A percentile compares a stretch with the other conserved stretches of the same genome.
Conservation (phyloP, 2,113 vertebrate species). For the Heterocephalus glaber region DNA sequence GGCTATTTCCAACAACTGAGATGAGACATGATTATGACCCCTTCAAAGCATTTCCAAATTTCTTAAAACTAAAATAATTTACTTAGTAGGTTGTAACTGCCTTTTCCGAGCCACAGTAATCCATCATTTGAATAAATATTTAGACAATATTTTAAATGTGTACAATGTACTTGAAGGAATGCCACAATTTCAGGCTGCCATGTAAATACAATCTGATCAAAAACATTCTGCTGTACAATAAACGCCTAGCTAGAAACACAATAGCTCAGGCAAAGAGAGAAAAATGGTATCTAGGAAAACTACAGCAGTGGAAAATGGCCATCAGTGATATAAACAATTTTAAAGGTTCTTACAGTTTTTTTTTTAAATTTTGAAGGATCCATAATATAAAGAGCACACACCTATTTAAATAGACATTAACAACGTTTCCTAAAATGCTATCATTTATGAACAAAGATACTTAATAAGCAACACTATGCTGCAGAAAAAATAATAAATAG, state of each 20-base stretch:
- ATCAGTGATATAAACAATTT: slow-evolving; percentile 61
- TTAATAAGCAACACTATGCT: not conserved
- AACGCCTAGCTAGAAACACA: slow-evolving; percentile 75
- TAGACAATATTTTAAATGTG: slow-evolving; percentile 85
- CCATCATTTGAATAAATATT: slow-evolving; percentile 85
- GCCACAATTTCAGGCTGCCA: slow-evolving; percentile 81
- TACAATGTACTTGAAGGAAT: slow-evolving; percentile 84
- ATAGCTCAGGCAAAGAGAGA: slow-evolving; percentile 78
- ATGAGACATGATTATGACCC: slow-evolving; percentile 58
- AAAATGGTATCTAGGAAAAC: slow-evolving; percentile 75
- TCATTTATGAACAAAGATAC: slow-evolving; percentile 22
- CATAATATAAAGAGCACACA: not conserved
- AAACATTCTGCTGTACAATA: slow-evolving; percentile 84
- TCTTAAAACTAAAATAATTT: slow-evolving; percentile 82
- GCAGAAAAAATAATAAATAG: not conserved
- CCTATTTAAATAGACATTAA: slow-evolving; percentile 27
- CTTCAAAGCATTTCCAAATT: slow-evolving; percentile 73
- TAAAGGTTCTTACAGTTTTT: slow-evolving; percentile 11
- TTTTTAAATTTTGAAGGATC: not conserved
- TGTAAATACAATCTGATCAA: slow-evolving; percentile 83
- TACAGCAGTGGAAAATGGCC: slow-evolving; percentile 69
- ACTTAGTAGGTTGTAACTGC: slow-evolving; percentile 76
- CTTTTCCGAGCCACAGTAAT: slow-evolving; percentile 79
- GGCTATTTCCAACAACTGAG: slow-evolving; percentile 70
- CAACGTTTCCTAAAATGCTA: not conserved